Evolutionary conservation across 2,888 invertebrate genomes (phyloP), one percentile per base, ranked within the genome.

Genomic region (Caenorhabditis sp.): DNA sequence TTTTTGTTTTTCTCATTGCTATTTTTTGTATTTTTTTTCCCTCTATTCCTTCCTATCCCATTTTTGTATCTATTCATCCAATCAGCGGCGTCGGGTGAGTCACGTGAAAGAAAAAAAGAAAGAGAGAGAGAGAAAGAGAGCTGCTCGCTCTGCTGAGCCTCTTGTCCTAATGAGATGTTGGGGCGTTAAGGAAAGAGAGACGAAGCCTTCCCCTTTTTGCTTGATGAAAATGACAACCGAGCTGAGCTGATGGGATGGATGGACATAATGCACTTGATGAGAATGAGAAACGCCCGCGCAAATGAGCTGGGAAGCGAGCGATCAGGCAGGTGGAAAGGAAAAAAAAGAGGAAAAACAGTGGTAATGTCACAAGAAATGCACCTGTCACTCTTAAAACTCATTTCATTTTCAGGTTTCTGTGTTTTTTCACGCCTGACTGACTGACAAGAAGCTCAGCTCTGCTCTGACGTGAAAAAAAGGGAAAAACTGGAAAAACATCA

Each of bases 81-180:
- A 74, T 65, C 64, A 65, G 47, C 50, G 50, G 24, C 18, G 24
- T 53, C 37, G 51, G 51, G 13, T 74, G 65, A 67, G 74, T 67
- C 74, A 74, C 28, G 65, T 65, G 72, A 65, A 53, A 62, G 62
- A 50, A 20, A 50, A 6, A 50, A 20, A 50, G 20, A 50, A 20
- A 18, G n/a, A n/a, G n/a, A n/a, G n/a, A n/a, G n/a, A 50, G 50
- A 20, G 18, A 20, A 32, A 32, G 47, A 47, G 20, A 20, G n/a
- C 47, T 18, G 11, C 13, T 13, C 40, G 37, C 60, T 61, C 37
- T 51, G 65, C 40, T 18, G 76, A 76, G 65, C 44, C 44, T 37
- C 67, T 64, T 47, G 35, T 65, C 50, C 61, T 76, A 76, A 76
- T 68, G 67, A 76, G 76, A 76, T 76, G 64, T 20, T n/a, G n/a